A percentile compares a stretch with the other conserved stretches of the same genome.
These are phyloP conservation scores for Diorhabda elongata DNA, from an alignment of 1,140 invertebrate genomes.

Conservation along the genomic window DNA sequence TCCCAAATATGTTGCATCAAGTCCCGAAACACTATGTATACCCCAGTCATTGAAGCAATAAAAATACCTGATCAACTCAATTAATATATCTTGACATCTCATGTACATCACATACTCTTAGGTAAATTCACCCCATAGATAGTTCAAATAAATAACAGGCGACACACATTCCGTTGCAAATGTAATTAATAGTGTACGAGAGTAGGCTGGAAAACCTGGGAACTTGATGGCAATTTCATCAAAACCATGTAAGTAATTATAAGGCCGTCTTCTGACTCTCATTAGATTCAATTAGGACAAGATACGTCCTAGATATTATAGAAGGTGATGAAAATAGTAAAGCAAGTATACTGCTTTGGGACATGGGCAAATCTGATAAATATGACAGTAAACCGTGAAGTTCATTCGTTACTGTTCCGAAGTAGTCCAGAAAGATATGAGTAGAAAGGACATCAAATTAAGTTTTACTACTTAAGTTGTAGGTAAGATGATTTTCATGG, in stretches of 20 bases:
- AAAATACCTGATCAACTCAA: no score
- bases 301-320: background rate
- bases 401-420: background rate
- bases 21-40: no score
- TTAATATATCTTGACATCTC: no score
- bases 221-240: background rate
- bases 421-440: background rate
- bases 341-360: background rate
- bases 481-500: no score
- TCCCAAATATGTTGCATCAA: no score
- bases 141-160: background rate
- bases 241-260: conserved; percentile 1
- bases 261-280: background rate
- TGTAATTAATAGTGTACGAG: background rate
- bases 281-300: conserved; percentile 2
- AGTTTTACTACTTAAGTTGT: background rate
- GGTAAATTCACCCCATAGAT: background rate
- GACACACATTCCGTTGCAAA: background rate
- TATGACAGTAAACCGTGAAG: background rate
- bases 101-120: background rate
- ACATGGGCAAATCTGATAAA: background rate
- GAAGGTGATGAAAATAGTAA: conserved; percentile 1
- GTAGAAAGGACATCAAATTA: background rate
- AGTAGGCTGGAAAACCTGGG: conserved; percentile 1
- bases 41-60: no score